Conservation (phyloP, 2,113 vertebrate genomes). For the Labeo catla region DNA sequence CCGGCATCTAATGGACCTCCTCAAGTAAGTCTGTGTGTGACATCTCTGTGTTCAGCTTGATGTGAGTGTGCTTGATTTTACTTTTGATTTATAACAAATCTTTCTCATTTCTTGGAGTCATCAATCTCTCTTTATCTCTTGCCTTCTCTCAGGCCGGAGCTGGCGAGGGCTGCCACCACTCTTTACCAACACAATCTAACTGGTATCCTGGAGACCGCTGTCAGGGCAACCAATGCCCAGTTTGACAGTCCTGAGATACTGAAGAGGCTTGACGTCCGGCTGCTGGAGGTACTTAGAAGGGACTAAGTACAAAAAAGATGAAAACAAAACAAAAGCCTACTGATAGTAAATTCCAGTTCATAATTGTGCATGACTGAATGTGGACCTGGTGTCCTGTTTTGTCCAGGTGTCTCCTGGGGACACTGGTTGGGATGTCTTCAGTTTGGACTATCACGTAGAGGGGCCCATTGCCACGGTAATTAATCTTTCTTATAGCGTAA, state of each 20-base stretch:
- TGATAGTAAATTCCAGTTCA: background rate
- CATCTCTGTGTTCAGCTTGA: background rate
- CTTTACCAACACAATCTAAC: slow-evolving; percentile 98
- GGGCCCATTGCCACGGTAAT: slow-evolving; percentile 96
- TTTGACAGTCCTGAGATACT: slow-evolving; percentile 96
- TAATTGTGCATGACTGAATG: background rate
- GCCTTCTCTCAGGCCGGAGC: slow-evolving; percentile 83
- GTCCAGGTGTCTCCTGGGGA: slow-evolving; percentile 94
- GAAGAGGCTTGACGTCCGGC: slow-evolving; percentile 90
- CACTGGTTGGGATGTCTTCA: slow-evolving; percentile 98
- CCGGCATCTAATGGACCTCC: slow-evolving; percentile 96
- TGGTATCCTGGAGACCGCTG: slow-evolving; percentile 93
- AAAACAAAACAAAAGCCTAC: too few species aligned
- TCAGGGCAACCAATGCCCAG: slow-evolving; percentile 96
- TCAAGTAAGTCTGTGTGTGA: slow-evolving; percentile 83
- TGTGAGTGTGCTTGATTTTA: background rate
- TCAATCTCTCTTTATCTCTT: slow-evolving; percentile 27
- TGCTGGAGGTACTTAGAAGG: slow-evolving; percentile 85
- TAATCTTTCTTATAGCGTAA: background rate
- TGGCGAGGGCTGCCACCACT: slow-evolving; percentile 92
- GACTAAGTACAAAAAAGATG: background rate
- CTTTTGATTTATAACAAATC: background rate
- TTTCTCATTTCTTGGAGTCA: background rate
- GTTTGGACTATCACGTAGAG: slow-evolving; percentile 96
- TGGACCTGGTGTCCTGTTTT: background rate